A percentile compares a stretch with the other conserved stretches of the same genome.
Evolutionary conservation across 2,113 vertebrate species (phyloP).

Genomic region (Phycodurus eques): DNA sequence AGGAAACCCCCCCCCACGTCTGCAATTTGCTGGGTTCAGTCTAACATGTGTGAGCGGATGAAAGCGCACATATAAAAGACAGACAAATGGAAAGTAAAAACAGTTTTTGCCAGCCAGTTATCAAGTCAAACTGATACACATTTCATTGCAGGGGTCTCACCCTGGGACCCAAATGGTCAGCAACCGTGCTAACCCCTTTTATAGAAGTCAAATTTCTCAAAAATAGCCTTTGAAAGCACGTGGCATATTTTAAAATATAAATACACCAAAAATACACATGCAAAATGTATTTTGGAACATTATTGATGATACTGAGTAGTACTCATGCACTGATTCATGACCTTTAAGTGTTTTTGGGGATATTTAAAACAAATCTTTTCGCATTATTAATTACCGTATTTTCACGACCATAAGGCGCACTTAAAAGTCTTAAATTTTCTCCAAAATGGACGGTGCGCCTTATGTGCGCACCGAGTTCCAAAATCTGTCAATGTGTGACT

Average conservation of each 20-base stretch:
- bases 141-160: not conserved
- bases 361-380: too few relatives aligned
- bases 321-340: too few relatives aligned
- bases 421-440: too few relatives aligned
- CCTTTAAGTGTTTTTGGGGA: too few relatives aligned
- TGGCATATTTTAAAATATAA: not conserved
- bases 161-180: too few relatives aligned
- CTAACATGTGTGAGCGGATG: constrained; percentile 42
- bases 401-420: too few relatives aligned
- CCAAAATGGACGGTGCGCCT: too few relatives aligned
- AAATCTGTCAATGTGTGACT: too few relatives aligned
- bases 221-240: not conserved
- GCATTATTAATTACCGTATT: too few relatives aligned
- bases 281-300: too few relatives aligned
- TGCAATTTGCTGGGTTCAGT: constrained; percentile 44
- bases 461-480: too few relatives aligned
- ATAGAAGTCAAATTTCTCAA: not conserved
- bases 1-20: constrained; percentile 12
- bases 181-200: not conserved
- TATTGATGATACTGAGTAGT: too few relatives aligned
- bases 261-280: not conserved
- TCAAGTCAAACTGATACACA: not conserved
- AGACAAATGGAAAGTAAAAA: not conserved
- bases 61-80: constrained; percentile 17
- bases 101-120: not conserved